Conservation (phyloP, 92 coral and sea anemone genomes). For the Parazoanthus darwini region DNA sequence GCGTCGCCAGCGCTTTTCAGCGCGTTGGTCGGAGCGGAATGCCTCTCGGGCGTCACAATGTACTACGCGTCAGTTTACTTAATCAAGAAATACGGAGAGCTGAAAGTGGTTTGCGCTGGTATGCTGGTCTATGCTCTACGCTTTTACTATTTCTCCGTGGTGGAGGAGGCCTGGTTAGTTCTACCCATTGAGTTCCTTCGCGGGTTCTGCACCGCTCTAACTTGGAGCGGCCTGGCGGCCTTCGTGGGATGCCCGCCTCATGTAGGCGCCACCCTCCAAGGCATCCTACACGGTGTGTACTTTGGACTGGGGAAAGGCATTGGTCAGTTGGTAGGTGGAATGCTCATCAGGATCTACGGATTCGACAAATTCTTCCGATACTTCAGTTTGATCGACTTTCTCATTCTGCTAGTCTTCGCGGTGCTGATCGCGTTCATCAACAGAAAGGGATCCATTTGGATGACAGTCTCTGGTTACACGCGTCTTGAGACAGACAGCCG, state of each 20-base stretch:
- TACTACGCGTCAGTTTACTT: conserved; percentile 81
- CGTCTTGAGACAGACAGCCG: conserved; percentile 34
- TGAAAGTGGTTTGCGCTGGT: conserved; percentile 73
- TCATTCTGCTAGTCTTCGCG: conserved; percentile 59
- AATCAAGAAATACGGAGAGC: conserved; percentile 71
- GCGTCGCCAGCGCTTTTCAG: conserved; percentile 87
- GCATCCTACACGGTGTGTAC: conserved; percentile 85
- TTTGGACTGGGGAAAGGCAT: conserved; percentile 90
- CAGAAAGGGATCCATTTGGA: conserved; percentile 74
- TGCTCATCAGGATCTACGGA: conserved; percentile 66
- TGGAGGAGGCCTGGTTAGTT: conserved; percentile 88
- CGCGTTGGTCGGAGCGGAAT: conserved; percentile 80
- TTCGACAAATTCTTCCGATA: conserved; percentile 73
- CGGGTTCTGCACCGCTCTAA: conserved; percentile 81
- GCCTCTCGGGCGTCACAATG: conserved; percentile 75
- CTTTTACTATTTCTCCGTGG: conserved; percentile 88
- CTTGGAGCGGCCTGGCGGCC: conserved; percentile 89
- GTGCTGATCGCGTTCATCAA: conserved; percentile 52
- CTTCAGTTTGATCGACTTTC: conserved; percentile 69
- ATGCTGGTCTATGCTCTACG: conserved; percentile 67
- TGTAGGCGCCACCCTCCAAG: conserved; percentile 97
- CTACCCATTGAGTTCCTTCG: conserved; percentile 82
- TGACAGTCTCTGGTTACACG: conserved; percentile 70
- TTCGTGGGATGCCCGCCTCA: conserved; percentile 95
- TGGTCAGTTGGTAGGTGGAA: conserved; percentile 84